Conservation (phyloP, 2,888 invertebrate species). For the Stenoptilia bipunctidactyla region DNA sequence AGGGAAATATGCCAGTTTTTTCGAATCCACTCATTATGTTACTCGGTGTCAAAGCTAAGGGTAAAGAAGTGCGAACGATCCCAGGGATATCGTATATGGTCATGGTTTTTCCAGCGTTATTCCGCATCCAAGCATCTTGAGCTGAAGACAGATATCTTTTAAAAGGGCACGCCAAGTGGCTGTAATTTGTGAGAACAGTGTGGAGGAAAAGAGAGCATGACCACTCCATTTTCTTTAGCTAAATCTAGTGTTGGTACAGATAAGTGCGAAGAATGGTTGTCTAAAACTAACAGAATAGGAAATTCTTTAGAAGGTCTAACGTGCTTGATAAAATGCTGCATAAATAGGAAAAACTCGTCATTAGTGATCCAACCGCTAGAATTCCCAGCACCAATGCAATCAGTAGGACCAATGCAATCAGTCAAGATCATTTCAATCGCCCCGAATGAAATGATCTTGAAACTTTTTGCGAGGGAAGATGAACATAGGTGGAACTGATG, state of each 20-base stretch:
- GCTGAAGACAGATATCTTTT: neutral
- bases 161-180: neutral
- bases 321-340: constrained; percentile 12
- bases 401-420: constrained; percentile 12
- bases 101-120: neutral
- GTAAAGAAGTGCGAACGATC: neutral
- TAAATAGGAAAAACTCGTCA: constrained; percentile 11
- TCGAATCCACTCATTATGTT: neutral
- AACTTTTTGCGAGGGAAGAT: constrained; percentile 12
- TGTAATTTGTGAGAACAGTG: constrained; percentile 3
- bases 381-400: constrained; percentile 13
- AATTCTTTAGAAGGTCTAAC: constrained; percentile 5
- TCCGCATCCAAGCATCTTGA: neutral
- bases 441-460: constrained; percentile 15
- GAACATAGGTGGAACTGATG: constrained; percentile 23
- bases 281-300: constrained; percentile 10
- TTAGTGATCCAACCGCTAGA: constrained; percentile 13
- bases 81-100: constrained; percentile 1
- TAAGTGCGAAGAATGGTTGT: constrained; percentile 15
- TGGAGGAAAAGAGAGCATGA: constrained; percentile 13
- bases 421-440: too few relatives aligned
- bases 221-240: constrained; percentile 15
- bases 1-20: neutral
- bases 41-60: neutral
- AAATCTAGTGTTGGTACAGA: constrained; percentile 14